phyloP scores from a whole-genome alignment of 2,888 invertebrate genomes.

The Dryadula phaetusa region DNA sequence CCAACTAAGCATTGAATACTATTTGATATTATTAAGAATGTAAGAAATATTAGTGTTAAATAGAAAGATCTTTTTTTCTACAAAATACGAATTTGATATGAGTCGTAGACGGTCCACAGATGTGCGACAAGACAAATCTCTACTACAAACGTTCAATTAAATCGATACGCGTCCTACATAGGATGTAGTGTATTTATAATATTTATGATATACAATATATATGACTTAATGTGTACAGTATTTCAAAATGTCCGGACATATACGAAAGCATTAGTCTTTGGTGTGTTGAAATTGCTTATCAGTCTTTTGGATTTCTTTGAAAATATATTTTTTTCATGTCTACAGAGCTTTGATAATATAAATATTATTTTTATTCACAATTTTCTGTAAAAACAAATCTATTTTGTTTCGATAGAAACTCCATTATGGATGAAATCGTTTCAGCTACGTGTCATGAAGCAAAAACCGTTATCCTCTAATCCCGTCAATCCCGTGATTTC shows the following conservation, averaged over 20 bases:
- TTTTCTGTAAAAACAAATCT: constrained; percentile 19
- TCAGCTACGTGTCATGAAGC: constrained; percentile 14
- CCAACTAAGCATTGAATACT: too few species aligned
- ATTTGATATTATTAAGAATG: too few species aligned
- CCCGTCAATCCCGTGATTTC: constrained; percentile 16
- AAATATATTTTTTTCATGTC: background rate
- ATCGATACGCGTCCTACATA: background rate
- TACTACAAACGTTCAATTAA: background rate
- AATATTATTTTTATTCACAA: background rate
- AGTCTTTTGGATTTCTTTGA: background rate
- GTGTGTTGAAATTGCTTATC: background rate
- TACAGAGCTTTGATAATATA: background rate
- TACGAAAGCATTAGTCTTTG: background rate
- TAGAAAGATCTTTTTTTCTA: too few species aligned
- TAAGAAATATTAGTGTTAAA: too few species aligned
- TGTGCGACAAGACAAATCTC: background rate
- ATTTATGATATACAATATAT: background rate
- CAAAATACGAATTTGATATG: too few species aligned
- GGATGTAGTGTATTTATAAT: background rate
- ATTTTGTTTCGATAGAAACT: constrained; percentile 26
- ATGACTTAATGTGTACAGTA: background rate
- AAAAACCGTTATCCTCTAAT: constrained; percentile 20
- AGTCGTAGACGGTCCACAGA: background rate
- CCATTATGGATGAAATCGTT: constrained; percentile 24
- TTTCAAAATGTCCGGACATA: background rate